These are phyloP conservation scores for Etheostoma spectabile DNA, from an alignment of 2,113 vertebrate genomes.

Conservation along the genomic window DNA sequence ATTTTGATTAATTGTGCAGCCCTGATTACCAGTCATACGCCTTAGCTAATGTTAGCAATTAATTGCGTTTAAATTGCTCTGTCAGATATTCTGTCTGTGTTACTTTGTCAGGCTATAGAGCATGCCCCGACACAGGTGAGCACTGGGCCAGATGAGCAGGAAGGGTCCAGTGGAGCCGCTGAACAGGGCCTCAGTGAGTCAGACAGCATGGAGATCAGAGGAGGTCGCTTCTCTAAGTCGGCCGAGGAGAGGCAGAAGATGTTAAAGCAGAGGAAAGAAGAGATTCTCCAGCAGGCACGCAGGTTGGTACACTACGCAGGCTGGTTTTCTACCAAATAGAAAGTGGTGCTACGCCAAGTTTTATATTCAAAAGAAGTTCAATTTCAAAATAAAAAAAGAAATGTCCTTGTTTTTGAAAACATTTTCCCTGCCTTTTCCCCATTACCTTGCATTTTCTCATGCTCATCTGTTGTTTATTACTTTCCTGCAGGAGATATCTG, in stretches of 20 bases:
- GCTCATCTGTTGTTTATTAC: not conserved
- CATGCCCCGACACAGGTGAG: conserved; percentile 83
- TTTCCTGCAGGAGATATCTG: conserved; percentile 87
- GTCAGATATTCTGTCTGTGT: not conserved
- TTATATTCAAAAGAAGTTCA: not conserved
- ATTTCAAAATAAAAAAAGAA: not conserved
- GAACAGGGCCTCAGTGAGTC: conserved; percentile 79
- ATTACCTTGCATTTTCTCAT: not conserved
- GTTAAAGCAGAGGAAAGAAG: conserved; percentile 94
- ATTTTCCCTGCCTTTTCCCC: not conserved
- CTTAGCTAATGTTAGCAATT: too few relatives aligned
- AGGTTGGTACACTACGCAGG: conserved; percentile 79
- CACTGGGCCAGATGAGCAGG: conserved; percentile 81
- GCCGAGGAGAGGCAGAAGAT: conserved; percentile 96
- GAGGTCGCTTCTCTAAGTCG: conserved; percentile 97
- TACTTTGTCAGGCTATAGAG: conserved; percentile 79
- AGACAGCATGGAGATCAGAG: conserved; percentile 92
- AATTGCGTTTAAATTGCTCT: too few relatives aligned
- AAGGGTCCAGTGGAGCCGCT: conserved; percentile 80
- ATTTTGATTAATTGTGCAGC: too few relatives aligned
- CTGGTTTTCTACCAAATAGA: not conserved
- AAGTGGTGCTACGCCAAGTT: not conserved
- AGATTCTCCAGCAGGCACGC: conserved; percentile 94
- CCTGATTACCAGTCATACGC: too few relatives aligned
- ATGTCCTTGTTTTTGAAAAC: not conserved